Conservation (phyloP, 2,888 invertebrate genomes). For the Rhodophaea formosa region DNA sequence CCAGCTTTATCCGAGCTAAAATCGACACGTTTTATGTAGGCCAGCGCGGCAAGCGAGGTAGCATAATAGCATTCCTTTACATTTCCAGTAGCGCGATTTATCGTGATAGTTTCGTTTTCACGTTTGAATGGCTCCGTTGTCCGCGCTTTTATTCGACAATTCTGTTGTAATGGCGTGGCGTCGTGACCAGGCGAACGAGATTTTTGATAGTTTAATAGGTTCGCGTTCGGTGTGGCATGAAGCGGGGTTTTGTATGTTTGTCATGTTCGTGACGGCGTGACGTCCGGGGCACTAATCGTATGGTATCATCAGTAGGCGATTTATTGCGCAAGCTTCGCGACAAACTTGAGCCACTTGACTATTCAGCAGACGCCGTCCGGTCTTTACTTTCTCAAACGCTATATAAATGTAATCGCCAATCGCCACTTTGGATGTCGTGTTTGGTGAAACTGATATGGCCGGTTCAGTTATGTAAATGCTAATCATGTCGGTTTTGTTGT, state of each 20-base stretch:
- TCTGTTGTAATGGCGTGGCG: constrained; percentile 47
- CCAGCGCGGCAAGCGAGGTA: constrained; percentile 57
- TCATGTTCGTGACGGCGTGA: constrained; percentile 56
- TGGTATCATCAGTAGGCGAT: constrained; percentile 51
- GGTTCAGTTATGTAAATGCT: not conserved
- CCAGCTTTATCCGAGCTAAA: constrained; percentile 70
- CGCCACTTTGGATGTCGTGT: constrained; percentile 32
- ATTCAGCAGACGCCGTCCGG: constrained; percentile 57
- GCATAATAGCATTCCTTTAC: constrained; percentile 63
- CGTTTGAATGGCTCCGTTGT: constrained; percentile 64
- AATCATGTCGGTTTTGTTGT: not conserved
- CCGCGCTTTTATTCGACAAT: constrained; percentile 59
- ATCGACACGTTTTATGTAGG: constrained; percentile 74
- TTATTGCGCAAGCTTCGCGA: constrained; percentile 65
- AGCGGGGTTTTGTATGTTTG: constrained; percentile 43
- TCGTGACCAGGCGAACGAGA: constrained; percentile 37
- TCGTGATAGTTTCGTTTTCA: constrained; percentile 75
- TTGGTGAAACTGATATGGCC: constrained; percentile 47
- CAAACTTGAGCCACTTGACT: constrained; percentile 54
- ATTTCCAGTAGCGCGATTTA: constrained; percentile 68
- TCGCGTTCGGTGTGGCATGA: constrained; percentile 30
- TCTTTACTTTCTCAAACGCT: constrained; percentile 72
- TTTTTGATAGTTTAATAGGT: constrained; percentile 53
- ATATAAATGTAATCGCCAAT: constrained; percentile 48
- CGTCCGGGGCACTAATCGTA: constrained; percentile 55